Base-by-base conservation (phyloP, 2,797 vertebrate genomes). In the Columba guinea region DNA sequence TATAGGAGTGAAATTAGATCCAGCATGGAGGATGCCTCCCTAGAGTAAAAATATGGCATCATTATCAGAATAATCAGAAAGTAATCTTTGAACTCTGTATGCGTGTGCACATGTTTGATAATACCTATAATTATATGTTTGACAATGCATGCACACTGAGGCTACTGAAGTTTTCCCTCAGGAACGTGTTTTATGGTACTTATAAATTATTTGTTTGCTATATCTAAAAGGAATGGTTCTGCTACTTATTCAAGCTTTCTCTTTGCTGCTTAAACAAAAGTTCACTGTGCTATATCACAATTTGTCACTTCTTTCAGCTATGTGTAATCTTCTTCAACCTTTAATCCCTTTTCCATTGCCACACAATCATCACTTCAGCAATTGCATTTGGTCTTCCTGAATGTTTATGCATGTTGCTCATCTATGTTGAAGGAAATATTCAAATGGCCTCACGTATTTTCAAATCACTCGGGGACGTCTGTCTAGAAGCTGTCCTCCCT, bases 391-490 rank as follows among this genome's bases (percentile, higher is more conserved):
- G 55, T 89, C 62, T 94, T 90, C 81, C 64, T 89, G 74, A 48
- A 85, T 58, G 9, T 87, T 90, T 94, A 68, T 83, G 39, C 58
- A 60, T 75, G 62, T 55, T 76, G 15, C 30, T 95, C 51, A 89
- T 96, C 65, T 89, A 27, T 87, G 85, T 71, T 92, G 68, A 89
- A 71, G 46, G 14, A 58, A 73, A 87, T 85, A 84, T 87, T 93
- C 71, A 89, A 67, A 83, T 78, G 10, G 39, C n/a, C 69, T 92
- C 18, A 26, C 11, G 14, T 51, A 59, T 71, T 92, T 97, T 87
- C 58, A 75, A 14, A 74, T 92, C 77, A 49, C 63, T 90, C 74
- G 70, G 48, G 51, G 12, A 44, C 51, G 46, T 65, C 68, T 95
- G 70, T 80, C 65, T 90, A 44, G 58, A 68, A 88, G 73, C 30